Evolutionary conservation across 2,888 invertebrate genomes (phyloP), one percentile per base, ranked within the genome.

Genomic region (Agriotes lineatus): DNA sequence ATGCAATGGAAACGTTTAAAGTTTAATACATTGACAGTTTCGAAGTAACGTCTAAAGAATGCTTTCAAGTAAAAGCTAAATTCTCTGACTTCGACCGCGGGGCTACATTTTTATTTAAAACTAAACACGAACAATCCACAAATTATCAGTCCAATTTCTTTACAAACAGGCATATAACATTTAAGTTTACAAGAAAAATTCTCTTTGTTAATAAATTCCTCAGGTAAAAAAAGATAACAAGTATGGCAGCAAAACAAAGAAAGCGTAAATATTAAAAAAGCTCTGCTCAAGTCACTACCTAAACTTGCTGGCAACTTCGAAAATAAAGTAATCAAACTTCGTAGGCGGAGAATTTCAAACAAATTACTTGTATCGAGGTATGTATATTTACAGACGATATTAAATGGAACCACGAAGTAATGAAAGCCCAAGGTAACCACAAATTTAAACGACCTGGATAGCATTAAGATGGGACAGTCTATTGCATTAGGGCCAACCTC

Each of bases 361-460:
- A 45, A 45, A 45, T 45, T 45, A 19, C 20, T 45, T 20, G 20
- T 20, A 16, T 3, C 45, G 20, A 45, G 9, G 7, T 7, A 16
- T 20, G 7, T 7, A 16, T 20, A 45, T 45, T 45, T 19, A 20
- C 20, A 45, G 16, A 45, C 45, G 45, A 45, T 45, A 19, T 45
- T 19, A 45, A 45, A 45, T 10, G 9, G 20, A 19, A 19, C 9
- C 1, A 20, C 10, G 2, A 20, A 6, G 45, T 45, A 45, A 45
- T 45, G 14, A 45, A 45, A 45, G 20, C 20, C 19, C 20, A 20
- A 45, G 45, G 20, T 45, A 45, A 20, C 45, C 45, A 19, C 45
- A 45, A 45, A 45, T 19, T 45, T 45, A 20, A 45, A 10, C 45
- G 45, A 45, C 45, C 20, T 20, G 20, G 45, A 45, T 45, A 45